Evolutionary conservation across 2,888 invertebrate species (phyloP).

Genomic region (Cephalotes varians): DNA sequence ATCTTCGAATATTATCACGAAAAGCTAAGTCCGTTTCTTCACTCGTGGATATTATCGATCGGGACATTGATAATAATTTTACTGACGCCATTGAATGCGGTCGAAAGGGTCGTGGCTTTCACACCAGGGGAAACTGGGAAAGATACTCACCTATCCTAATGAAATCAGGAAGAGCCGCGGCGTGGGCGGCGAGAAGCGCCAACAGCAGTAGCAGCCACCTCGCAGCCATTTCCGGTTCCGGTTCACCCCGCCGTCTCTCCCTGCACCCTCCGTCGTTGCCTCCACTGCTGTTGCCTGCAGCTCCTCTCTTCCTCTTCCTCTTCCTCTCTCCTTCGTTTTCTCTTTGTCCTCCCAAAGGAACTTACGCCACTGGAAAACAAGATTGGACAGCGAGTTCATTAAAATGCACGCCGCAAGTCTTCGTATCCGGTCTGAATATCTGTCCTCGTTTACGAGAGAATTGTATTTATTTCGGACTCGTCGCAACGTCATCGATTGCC

Average conservation of each 20-base stretch:
- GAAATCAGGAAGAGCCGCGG: slow-evolving; percentile 86
- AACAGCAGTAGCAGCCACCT: slow-evolving; percentile 82
- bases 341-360: slow-evolving; percentile 61
- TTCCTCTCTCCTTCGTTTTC: slow-evolving; percentile 26
- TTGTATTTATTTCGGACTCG: slow-evolving; percentile 42
- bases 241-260: slow-evolving; percentile 72
- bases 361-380: slow-evolving; percentile 75
- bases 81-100: slow-evolving; percentile 32
- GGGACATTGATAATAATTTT: slow-evolving; percentile 55
- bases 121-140: slow-evolving; percentile 60
- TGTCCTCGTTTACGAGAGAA: slow-evolving; percentile 48
- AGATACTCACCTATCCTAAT: slow-evolving; percentile 87
- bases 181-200: slow-evolving; percentile 79
- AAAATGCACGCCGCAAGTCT: slow-evolving; percentile 76
- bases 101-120: slow-evolving; percentile 58
- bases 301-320: slow-evolving; percentile 21
- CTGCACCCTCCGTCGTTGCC: slow-evolving; percentile 56
- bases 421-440: slow-evolving; percentile 67
- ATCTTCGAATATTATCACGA: slow-evolving; percentile 3
- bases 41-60: slow-evolving; percentile 39
- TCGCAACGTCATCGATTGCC: background rate
- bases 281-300: slow-evolving; percentile 62
- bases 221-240: slow-evolving; percentile 83
- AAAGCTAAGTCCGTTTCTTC: slow-evolving; percentile 6
- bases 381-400: slow-evolving; percentile 76